Evolutionary conservation across 2,888 invertebrate species (phyloP).

Genomic region (Hydropsyche betteni): DNA sequence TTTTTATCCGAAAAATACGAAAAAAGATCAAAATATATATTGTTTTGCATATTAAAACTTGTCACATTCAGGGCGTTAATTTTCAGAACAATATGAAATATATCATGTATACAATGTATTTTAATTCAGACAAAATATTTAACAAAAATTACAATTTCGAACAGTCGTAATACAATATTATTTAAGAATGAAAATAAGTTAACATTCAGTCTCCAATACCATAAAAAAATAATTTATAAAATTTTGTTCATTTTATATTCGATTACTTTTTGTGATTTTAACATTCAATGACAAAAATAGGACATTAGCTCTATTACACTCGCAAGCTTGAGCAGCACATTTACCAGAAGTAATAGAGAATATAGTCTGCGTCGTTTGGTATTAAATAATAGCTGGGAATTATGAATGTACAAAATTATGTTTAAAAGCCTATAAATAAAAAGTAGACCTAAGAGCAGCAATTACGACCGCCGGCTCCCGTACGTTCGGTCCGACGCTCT

Average conservation of each 20-base stretch:
- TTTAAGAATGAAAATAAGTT: neutral
- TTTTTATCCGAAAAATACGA: too few relatives aligned
- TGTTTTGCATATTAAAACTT: too few relatives aligned
- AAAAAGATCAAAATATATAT: too few relatives aligned
- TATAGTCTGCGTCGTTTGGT: neutral
- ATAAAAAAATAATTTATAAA: slow-evolving; percentile 32
- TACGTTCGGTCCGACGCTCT: slow-evolving; percentile 75
- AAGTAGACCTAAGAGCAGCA: slow-evolving; percentile 60
- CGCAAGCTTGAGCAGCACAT: slow-evolving; percentile 15
- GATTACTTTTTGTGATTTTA: slow-evolving; percentile 7
- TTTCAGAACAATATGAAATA: too few relatives aligned
- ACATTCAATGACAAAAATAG: slow-evolving; percentile 8
- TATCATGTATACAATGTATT: too few relatives aligned
- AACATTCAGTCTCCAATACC: slow-evolving; percentile 25
- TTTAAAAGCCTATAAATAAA: slow-evolving; percentile 38
- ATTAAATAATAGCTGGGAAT: slow-evolving; percentile 26
- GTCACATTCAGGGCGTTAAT: too few relatives aligned
- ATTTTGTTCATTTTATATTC: slow-evolving; percentile 25
- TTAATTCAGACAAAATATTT: too few relatives aligned
- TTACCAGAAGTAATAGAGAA: slow-evolving; percentile 22
- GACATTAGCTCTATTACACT: slow-evolving; percentile 8
- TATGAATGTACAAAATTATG: slow-evolving; percentile 27
- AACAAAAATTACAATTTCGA: too few relatives aligned
- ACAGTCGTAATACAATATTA: too few relatives aligned
- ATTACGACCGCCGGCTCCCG: slow-evolving; percentile 67